Evolutionary conservation across 1,140 invertebrate genomes (phyloP), one percentile per base, ranked within the genome.

Genomic region (Zaprionus camerounensis): DNA sequence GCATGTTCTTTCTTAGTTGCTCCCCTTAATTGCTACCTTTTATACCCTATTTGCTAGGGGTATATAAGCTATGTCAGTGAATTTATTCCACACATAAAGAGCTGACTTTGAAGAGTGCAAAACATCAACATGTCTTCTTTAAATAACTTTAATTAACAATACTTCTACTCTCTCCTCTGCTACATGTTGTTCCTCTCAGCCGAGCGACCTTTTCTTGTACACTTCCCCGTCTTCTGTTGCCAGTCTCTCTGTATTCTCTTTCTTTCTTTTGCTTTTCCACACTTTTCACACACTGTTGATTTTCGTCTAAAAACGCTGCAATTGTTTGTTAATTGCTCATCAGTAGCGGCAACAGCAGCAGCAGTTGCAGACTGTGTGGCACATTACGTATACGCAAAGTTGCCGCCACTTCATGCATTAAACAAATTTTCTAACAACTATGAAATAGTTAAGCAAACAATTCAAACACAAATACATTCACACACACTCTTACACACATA

Each of bases 321-420:
- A 87, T 87, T 87, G 84, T 87, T 88, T 87, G 84, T 80, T 90
- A 87, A 87, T 90, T 87, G 85, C 84, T 87, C 84, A 86, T 86
- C 83, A 86, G 80, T 70, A 87, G 63, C 63, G 76, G 71, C 13
- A 44, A 36, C 36, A 22, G 17, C 1, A n/a, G 62, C 46, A 46
- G 59, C 69, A 49, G 75, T 68, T 71, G 78, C 75, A 49, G 78
- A 80, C 70, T 68, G 65, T 74, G 38, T 15, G 58, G 51, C 67
- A 81, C 68, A 88, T 88, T 86, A 85, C 79, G 82, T 82, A 86
- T 85, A 85, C 83, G 82, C 83, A 78, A 78, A 82, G 71, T 82
- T 86, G 76, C 76, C 71, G 75, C 78, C 84, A 81, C 78, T 81
- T 87, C 72, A 88, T 87, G 81, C 84, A 88, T 87, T 88, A 75